A percentile compares a stretch with the other conserved stretches of the same genome.
phyloP scores from a whole-genome alignment of 2,888 invertebrate species.

The Dromius quadrimaculatus region DNA sequence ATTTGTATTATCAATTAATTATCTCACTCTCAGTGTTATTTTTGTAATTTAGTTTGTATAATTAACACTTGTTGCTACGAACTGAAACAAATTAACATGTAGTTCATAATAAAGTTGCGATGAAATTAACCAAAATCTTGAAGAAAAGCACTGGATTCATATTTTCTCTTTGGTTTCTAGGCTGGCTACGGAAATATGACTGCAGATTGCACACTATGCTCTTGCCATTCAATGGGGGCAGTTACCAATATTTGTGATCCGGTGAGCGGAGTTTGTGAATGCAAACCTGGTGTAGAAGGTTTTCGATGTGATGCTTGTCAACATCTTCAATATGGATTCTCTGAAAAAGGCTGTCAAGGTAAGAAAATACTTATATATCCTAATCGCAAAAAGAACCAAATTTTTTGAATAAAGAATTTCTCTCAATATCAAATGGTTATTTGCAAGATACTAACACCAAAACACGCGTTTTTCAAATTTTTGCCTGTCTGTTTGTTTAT shows the following conservation, averaged over 20 bases:
- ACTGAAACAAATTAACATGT: slow-evolving; percentile 11
- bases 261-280: slow-evolving; percentile 82
- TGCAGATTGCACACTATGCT: slow-evolving; percentile 84
- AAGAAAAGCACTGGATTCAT: not conserved
- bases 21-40: not conserved
- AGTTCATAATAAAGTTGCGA: not conserved
- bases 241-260: slow-evolving; percentile 78
- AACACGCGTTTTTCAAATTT: no score
- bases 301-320: slow-evolving; percentile 81
- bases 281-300: slow-evolving; percentile 83
- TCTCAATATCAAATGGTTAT: no score
- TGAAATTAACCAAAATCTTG: not conserved
- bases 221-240: slow-evolving; percentile 80
- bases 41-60: slow-evolving; percentile 20
- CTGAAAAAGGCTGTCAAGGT: slow-evolving; percentile 76
- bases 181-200: slow-evolving; percentile 80
- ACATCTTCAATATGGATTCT: slow-evolving; percentile 78
- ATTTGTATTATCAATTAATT: slow-evolving; percentile 24
- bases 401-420: no score
- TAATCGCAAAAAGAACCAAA: no score
- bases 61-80: slow-evolving; percentile 26
- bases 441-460: no score
- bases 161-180: slow-evolving; percentile 61
- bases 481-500: no score
- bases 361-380: slow-evolving; percentile 65